Conservation (phyloP, 1,140 invertebrate genomes). For the Achatina immaculata region DNA sequence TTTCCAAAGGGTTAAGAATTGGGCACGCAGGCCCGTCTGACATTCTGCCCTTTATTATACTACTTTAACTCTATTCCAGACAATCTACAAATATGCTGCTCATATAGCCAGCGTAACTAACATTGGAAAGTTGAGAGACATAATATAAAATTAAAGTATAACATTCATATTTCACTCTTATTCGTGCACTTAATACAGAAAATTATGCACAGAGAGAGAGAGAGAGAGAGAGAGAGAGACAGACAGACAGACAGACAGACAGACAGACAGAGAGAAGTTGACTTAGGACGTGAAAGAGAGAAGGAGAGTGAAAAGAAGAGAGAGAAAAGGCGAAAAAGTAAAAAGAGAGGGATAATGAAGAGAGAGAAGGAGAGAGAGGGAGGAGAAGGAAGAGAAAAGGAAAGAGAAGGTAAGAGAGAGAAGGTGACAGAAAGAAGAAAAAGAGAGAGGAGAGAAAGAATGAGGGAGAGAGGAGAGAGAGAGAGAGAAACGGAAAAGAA, state of each 20-base stretch:
- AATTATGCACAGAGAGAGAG: too few relatives aligned
- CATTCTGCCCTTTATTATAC: too few relatives aligned
- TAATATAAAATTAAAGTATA: too few relatives aligned
- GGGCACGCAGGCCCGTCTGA: too few relatives aligned
- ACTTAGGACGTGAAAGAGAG: not conserved
- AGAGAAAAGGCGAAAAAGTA: not conserved
- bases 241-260: not conserved
- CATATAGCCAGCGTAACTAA: too few relatives aligned
- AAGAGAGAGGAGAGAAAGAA: slow-evolving; percentile 7
- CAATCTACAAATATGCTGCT: too few relatives aligned
- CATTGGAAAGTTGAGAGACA: too few relatives aligned
- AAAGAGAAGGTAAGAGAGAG: slow-evolving; percentile 20
- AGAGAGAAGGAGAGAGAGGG: not conserved
- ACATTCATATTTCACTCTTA: too few relatives aligned
- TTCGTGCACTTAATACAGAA: too few relatives aligned
- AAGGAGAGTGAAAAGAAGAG: slow-evolving; percentile 1
- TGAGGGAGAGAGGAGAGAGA: slow-evolving; percentile 3
- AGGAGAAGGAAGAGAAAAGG: not conserved
- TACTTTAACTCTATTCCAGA: too few relatives aligned
- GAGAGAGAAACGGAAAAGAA: not conserved
- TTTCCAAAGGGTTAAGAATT: too few relatives aligned
- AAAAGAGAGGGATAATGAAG: not conserved
- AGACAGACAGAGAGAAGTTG: not conserved
- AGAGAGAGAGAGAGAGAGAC: not conserved
- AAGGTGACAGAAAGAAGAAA: slow-evolving; percentile 4